Conservation (phyloP, 2,797 vertebrate species). For the Thalassophryne amazonica region DNA sequence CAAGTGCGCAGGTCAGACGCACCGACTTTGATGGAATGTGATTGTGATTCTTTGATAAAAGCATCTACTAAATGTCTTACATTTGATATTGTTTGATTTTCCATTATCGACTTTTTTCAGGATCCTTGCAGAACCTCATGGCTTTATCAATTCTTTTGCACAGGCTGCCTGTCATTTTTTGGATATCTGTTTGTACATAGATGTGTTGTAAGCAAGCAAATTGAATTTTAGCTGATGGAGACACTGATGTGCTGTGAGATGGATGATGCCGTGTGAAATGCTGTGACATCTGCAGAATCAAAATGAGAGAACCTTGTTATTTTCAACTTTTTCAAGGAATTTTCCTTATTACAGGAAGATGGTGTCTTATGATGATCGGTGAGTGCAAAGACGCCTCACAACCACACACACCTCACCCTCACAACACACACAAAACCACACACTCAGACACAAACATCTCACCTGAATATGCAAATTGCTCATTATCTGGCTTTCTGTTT, state of each 20-base stretch:
- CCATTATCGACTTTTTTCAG: no score
- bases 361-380: constrained; percentile 13
- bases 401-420: not conserved
- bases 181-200: no score
- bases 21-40: no score
- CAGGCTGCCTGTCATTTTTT: no score
- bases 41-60: no score
- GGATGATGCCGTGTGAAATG: constrained; percentile 10
- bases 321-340: constrained; percentile 23
- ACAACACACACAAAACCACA: not conserved
- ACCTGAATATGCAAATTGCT: not conserved
- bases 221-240: not conserved
- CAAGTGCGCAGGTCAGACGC: no score
- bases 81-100: no score
- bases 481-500: constrained; percentile 13
- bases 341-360: constrained; percentile 15
- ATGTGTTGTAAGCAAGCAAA: no score
- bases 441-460: not conserved
- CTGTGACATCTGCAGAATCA: constrained; percentile 16
- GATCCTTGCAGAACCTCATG: no score
- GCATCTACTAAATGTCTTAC: no score
- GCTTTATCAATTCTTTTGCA: no score
- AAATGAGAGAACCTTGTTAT: not conserved
- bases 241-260: not conserved
- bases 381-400: constrained; percentile 4